Base-by-base conservation (phyloP, 2,888 invertebrate genomes). In the Dusona sp. region DNA sequence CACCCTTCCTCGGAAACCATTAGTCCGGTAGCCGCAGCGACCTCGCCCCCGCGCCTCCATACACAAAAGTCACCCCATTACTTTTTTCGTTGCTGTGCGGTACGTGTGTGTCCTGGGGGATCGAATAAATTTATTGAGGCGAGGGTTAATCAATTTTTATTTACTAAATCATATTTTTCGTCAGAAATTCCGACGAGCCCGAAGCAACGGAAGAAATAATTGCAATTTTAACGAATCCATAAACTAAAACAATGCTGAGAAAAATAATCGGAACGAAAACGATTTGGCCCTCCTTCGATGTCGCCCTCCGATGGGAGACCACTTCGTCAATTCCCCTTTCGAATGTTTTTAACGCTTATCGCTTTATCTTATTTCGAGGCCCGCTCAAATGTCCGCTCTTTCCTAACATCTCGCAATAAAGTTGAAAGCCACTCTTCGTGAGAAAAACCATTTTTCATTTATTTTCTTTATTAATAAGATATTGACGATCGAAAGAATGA, bases 1-100 rank as follows among this genome's bases (percentile, higher is more conserved):
- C 79, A 54, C 79, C 79, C 79, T 79, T 79, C 42, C 79, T 51
- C 68, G 68, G 79, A 79, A 79, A 79, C 67, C 79, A 79, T 79
- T 68, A 68, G 68, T 54, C 38, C 16, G 51, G 51, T n/a, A 16
- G 57, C 25, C 25, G 29, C 16, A 13, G n/a, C 64, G 70, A 42
- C 70, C 70, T 70, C 33, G 33, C 38, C 36, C 57, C 57, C 38
- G n/a, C 25, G 42, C 75, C 11, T 3, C 29, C 75, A 45, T 19
- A 42, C 42, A 48, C 61, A 64, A 54, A 64, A 61, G 45, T 64
- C 64, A 48, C 45, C 64, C 25, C 29, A 64, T 64, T 77, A 33
- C 64, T 75, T 38, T 42, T 38, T 61, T 42, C 22, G 29, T 75
- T n/a, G 22, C 61, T 25, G 57, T 11, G 16, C 22, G 11, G 13